phyloP scores from a whole-genome alignment of 2,797 vertebrate genomes.

The Hoplostethus atlanticus region DNA sequence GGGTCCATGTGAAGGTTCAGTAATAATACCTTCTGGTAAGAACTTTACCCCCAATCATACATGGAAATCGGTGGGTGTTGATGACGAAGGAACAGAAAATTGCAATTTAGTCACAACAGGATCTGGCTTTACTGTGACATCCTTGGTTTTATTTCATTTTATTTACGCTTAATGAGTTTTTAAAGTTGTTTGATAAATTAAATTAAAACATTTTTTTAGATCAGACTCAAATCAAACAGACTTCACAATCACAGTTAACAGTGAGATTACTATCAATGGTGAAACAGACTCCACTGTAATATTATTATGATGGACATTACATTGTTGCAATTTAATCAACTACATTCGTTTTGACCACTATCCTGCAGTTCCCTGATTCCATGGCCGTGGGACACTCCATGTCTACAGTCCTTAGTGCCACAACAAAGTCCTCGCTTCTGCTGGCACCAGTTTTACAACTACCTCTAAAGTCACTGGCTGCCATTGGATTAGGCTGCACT shows the following conservation, averaged over 20 bases:
- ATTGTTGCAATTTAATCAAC: not conserved
- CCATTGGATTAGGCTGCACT: slow-evolving; percentile 18
- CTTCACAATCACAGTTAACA: no score
- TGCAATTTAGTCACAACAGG: not conserved
- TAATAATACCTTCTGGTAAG: slow-evolving; percentile 24
- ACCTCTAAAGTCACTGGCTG: slow-evolving; percentile 51
- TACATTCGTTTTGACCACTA: not conserved
- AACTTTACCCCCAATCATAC: slow-evolving; percentile 4
- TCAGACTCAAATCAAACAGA: not conserved
- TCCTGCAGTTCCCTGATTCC: slow-evolving; percentile 8
- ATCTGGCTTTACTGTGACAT: not conserved
- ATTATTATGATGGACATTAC: not conserved
- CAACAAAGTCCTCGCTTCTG: slow-evolving; percentile 63
- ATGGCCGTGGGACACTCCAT: slow-evolving; percentile 19
- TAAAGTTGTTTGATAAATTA: not conserved
- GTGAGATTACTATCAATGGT: not conserved
- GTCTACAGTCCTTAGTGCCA: slow-evolving; percentile 39
- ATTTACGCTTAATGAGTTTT: not conserved
- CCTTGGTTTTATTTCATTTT: not conserved
- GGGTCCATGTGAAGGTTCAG: slow-evolving; percentile 27
- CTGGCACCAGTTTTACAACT: slow-evolving; percentile 59
- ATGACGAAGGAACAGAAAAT: slow-evolving; percentile 4
- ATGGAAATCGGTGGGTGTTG: not conserved
- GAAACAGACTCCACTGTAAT: no score
- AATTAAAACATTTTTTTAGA: not conserved